phyloP scores from a whole-genome alignment of 2,797 vertebrate genomes.

The Gila robusta region DNA sequence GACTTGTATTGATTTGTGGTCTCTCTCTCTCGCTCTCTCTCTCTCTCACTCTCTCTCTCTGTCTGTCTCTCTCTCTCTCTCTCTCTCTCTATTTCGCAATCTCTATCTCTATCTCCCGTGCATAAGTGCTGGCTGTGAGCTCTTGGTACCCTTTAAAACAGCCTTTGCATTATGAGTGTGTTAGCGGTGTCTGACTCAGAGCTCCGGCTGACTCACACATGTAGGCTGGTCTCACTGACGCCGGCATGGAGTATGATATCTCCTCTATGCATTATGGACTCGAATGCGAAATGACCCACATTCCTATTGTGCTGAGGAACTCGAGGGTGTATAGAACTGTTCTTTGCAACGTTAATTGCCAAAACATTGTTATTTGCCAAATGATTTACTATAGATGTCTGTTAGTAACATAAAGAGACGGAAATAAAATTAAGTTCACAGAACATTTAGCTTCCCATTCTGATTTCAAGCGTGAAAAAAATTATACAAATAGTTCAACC shows the following conservation, averaged over 20 bases:
- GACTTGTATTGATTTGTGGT: constrained; percentile 47
- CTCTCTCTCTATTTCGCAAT: constrained; percentile 24
- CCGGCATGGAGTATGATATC: constrained; percentile 57
- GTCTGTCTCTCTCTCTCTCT: constrained; percentile 1
- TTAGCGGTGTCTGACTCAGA: constrained; percentile 40
- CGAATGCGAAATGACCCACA: constrained; percentile 61
- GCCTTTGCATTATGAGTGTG: constrained; percentile 51
- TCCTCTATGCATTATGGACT: constrained; percentile 66
- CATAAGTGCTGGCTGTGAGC: constrained; percentile 52
- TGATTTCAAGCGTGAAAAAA: background rate
- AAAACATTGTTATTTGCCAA: constrained; percentile 83
- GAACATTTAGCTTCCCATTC: background rate
- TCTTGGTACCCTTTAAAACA: constrained; percentile 60
- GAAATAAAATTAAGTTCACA: constrained; percentile 50
- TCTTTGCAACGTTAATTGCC: constrained; percentile 74
- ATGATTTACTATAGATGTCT: constrained; percentile 83
- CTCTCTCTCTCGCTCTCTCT: constrained; percentile 21
- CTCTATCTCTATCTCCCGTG: constrained; percentile 38
- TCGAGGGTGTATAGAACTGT: constrained; percentile 67
- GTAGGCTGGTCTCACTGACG: constrained; percentile 54
- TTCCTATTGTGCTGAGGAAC: constrained; percentile 67
- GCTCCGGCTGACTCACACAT: constrained; percentile 36
- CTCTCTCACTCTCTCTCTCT: constrained; percentile 14
- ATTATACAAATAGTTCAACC: background rate
- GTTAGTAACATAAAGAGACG: constrained; percentile 78